Base-by-base conservation (phyloP, 2,888 invertebrate species). In the Drosophila neoperkinsi region DNA sequence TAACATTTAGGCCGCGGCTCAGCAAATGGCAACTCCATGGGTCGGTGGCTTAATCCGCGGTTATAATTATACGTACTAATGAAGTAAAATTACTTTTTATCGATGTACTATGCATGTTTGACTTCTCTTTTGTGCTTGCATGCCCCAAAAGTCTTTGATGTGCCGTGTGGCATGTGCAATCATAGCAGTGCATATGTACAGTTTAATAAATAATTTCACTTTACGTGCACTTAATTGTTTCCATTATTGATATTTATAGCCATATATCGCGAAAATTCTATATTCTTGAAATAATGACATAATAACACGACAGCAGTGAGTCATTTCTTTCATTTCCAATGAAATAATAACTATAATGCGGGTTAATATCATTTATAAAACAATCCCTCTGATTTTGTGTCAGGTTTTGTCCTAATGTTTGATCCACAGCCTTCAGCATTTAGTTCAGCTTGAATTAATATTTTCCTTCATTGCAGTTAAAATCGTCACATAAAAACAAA, bases 61-160 rank as follows among this genome's bases (percentile, higher is more conserved):
- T 71, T 81, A 71, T 84, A 84, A 84, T 88, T 82, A 82, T 76
- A 72, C 73, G 55, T 88, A 78, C 86, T 82, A 86, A 88, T 88
- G 78, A 84, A 80, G 80, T 76, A 71, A 84, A 84, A 82, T 83
- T 88, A 72, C 72, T 69, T 73, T 77, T 76, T 75, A 67, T 81
- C 78, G 76, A 69, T 81, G 69, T 69, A 71, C 69, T 77, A 65
- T 68, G 64, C 63, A 73, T 77, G 64, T 73, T 73, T 69, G 28
- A 21, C 56, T 34, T 57, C 30, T 43, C 33, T 18, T 10, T 50
- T 31, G 30, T 36, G 28, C 38, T 46, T 25, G 46, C 59, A 46
- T 59, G 72, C 55, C 31, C 33, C 46, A 49, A 65, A 68, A 38
- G 28, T 30, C 25, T 68, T 36, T 43, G 41, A 43, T 30, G 34